Conservation (phyloP, 1,140 invertebrate species). For the Ceratitis capitata region DNA sequence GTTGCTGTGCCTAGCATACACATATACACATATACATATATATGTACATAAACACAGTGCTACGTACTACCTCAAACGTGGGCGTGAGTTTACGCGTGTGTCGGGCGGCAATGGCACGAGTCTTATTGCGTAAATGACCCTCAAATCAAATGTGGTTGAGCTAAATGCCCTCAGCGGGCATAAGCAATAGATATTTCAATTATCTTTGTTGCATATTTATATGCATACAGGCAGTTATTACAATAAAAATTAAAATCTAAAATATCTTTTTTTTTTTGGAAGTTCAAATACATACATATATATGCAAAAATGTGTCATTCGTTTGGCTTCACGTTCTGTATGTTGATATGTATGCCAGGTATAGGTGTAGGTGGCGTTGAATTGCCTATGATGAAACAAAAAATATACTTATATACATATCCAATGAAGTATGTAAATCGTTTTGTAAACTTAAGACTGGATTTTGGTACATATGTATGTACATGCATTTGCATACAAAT, state of each 20-base stretch:
- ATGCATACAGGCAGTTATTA: no score
- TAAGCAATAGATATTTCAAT: neutral
- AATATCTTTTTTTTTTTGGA: no score
- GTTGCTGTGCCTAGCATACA: neutral
- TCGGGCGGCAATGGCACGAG: neutral
- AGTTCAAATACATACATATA: neutral
- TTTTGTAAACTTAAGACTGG: neutral
- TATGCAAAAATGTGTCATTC: neutral
- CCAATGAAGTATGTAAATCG: neutral
- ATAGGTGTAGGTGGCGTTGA: neutral
- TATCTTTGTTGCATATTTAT: neutral
- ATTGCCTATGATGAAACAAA: neutral
- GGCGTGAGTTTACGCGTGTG: neutral
- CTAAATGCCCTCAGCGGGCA: neutral
- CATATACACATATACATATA: neutral
- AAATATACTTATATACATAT: neutral
- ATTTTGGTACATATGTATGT: neutral
- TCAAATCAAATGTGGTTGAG: neutral
- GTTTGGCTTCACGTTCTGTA: neutral
- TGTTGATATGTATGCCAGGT: neutral
- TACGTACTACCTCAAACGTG: neutral
- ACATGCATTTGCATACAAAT: neutral
- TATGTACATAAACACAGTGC: no score
- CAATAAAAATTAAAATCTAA: no score
- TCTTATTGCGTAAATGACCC: slow-evolving; percentile 1